A percentile compares a stretch with the other conserved stretches of the same genome.
Evolutionary conservation across 2,888 invertebrate genomes (phyloP).

Genomic region (Pseudococcus jackbeardsleyi): DNA sequence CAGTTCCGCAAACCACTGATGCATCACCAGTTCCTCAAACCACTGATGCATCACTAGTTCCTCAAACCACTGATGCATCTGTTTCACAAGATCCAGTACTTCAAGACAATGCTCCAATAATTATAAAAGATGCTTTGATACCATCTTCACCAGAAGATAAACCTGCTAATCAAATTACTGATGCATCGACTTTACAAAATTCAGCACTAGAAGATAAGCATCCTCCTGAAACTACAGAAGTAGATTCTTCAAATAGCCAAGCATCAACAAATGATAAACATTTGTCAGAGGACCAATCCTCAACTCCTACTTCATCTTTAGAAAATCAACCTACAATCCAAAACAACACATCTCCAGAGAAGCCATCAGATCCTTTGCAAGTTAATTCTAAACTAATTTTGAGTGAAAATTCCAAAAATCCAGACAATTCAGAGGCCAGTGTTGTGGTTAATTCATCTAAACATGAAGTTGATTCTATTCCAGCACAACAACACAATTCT

Average conservation of each 20-base stretch:
- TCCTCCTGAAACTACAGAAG: too few relatives aligned
- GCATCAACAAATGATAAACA: neutral
- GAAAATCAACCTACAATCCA: neutral
- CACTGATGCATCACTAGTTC: too few relatives aligned
- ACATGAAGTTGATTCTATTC: accelerated
- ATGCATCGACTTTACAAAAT: too few relatives aligned
- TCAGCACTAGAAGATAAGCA: too few relatives aligned
- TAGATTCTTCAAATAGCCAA: neutral
- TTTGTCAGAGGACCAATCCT: neutral
- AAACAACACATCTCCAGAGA: neutral
- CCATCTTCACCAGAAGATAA: too few relatives aligned
- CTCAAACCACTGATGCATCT: too few relatives aligned
- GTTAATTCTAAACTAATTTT: neutral
- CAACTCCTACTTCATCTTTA: neutral
- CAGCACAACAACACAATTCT: neutral
- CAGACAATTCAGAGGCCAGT: neutral
- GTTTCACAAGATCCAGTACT: too few relatives aligned
- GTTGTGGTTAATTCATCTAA: neutral
- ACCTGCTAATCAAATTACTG: too few relatives aligned
- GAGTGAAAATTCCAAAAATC: neutral
- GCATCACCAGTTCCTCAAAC: neutral
- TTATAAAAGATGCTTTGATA: too few relatives aligned
- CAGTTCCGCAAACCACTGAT: neutral
- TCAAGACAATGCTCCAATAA: too few relatives aligned
- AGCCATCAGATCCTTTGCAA: neutral